Evolutionary conservation across 1,140 invertebrate genomes (phyloP), one percentile per base, ranked within the genome.

Genomic region (Aporrectodea caliginosa): DNA sequence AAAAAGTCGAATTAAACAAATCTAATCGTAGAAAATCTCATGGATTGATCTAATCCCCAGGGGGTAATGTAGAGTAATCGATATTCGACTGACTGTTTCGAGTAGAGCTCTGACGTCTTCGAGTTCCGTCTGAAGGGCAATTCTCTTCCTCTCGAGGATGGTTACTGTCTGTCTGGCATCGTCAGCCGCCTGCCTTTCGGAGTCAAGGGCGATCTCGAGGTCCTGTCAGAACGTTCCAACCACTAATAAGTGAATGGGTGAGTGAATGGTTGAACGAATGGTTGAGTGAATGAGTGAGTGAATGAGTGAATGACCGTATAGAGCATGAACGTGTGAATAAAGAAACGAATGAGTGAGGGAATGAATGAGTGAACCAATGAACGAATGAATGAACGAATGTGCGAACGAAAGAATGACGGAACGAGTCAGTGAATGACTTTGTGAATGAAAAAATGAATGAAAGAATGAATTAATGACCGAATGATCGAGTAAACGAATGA

Each of bases 91-190:
- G 81, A 88, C 87, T 70, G 81, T 83, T 83, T 88, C 88, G 43
- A 87, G 82, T 29, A 85, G 85, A 69, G 85, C 83, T 76, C 86
- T 79, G 79, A 84, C 81, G 80, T 88, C 87, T 78, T 88, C 88
- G 32, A 88, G 83, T 78, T 88, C 88, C 69, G 85, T 84, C 69
- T 83, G 80, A 32, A 88, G 73, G 75, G 83, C 81, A 71, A 86
- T 83, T 73, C 87, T 83, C 77, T 85, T 87, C 80, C 86, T 85
- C 82, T 88, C 88, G 35, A 84, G 84, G 69, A 85, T 30, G 35
- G 84, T 82, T n/a, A 88, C 84, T 74, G 86, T 84, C 71, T 80
- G 78, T 34, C 86, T 84, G 78, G 84, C 80, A 34, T 87, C 87
- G 70, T 88, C 88, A 68, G 83, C 73, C 32, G 77, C 80, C 43